Percentiles rank a stretch among this genome's conserved stretches.
Conservation (phyloP, 92 coral and sea anemone species). For the Hydrozoanthus gracilis region DNA sequence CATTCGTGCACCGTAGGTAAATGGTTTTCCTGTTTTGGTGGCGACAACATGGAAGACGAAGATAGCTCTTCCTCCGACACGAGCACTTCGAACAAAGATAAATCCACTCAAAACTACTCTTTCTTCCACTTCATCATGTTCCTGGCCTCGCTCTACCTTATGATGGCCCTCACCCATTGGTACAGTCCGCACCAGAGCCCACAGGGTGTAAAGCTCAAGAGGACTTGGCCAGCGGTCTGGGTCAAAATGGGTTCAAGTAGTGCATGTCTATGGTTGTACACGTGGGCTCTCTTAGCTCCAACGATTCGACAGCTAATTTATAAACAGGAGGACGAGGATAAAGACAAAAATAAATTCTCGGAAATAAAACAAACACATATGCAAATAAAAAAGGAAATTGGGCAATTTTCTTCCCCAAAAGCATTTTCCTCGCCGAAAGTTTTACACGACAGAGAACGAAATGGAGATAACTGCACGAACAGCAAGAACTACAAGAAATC, state of each 20-base stretch:
- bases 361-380: slow-evolving; percentile 18
- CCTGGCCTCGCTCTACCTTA: slow-evolving; percentile 70
- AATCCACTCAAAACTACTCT: slow-evolving; percentile 62
- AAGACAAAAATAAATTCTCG: background rate
- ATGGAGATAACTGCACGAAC: background rate
- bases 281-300: slow-evolving; percentile 81
- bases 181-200: slow-evolving; percentile 64
- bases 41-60: background rate
- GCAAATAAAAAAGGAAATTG: slow-evolving; percentile 20
- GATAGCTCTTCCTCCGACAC: background rate
- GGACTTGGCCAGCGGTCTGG: slow-evolving; percentile 90
- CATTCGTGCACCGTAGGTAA: slow-evolving; percentile 23
- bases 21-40: slow-evolving; percentile 37
- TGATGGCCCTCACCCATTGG: slow-evolving; percentile 91
- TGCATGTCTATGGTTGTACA: slow-evolving; percentile 81
- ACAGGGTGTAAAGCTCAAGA: slow-evolving; percentile 44
- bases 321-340: slow-evolving; percentile 38
- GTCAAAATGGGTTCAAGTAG: slow-evolving; percentile 84
- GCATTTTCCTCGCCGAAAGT: slow-evolving; percentile 29
- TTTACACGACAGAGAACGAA: background rate
- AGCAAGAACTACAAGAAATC: background rate
- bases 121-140: slow-evolving; percentile 77
- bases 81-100: background rate
- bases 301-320: slow-evolving; percentile 61
- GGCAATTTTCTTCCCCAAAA: slow-evolving; percentile 38